Conservation (phyloP, 2,797 vertebrate species). For the Myripristis murdjan region DNA sequence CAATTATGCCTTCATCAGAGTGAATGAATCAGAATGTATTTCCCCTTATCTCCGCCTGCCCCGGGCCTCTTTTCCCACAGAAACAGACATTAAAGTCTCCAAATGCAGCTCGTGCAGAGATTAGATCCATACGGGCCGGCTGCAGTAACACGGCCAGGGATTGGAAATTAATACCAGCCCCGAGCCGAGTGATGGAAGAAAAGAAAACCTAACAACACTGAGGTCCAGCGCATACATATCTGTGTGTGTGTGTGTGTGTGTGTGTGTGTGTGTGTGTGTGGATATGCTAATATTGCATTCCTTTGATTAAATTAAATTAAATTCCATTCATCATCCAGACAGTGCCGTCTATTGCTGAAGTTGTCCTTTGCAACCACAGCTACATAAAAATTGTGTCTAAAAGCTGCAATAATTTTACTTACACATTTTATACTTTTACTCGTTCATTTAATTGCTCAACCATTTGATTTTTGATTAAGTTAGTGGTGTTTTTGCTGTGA, state of each 20-base stretch:
- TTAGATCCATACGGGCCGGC: slow-evolving; percentile 30
- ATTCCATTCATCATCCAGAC: neutral
- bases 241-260: no score
- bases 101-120: slow-evolving; percentile 37
- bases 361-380: no score
- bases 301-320: slow-evolving; percentile 11
- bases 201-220: neutral
- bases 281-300: no score
- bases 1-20: slow-evolving; percentile 64
- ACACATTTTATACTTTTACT: no score
- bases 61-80: slow-evolving; percentile 4
- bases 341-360: no score
- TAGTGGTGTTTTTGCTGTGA: no score
- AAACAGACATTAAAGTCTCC: slow-evolving; percentile 42
- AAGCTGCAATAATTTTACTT: no score
- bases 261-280: no score
- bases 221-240: no score
- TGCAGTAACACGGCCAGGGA: slow-evolving; percentile 8
- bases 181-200: slow-evolving; percentile 30
- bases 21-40: slow-evolving; percentile 51
- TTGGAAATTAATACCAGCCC: slow-evolving; percentile 30
- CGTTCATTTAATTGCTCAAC: no score
- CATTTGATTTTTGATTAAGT: no score
- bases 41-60: slow-evolving; percentile 34
- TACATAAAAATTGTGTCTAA: no score